A percentile compares a stretch with the other conserved stretches of the same genome.
phyloP scores from a whole-genome alignment of 2,113 vertebrate genomes.

The Channa argus region DNA sequence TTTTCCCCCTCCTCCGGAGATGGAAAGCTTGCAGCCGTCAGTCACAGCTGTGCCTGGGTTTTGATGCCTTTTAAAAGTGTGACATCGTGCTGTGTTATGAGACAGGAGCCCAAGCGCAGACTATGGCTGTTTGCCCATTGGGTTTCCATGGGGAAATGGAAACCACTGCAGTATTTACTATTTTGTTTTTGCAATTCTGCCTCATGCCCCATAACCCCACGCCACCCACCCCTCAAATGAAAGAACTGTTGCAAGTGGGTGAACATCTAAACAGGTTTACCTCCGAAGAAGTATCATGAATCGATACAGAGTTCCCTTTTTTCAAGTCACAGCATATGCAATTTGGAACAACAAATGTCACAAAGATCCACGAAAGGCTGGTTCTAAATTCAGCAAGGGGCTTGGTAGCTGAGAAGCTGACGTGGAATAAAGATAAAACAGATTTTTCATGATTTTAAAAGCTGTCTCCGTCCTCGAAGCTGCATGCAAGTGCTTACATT shows the following conservation, averaged over 20 bases:
- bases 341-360: constrained; percentile 42
- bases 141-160: constrained; percentile 63
- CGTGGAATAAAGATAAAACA: constrained; percentile 10
- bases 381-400: constrained; percentile 5
- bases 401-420: constrained; percentile 12
- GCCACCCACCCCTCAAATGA: constrained; percentile 1
- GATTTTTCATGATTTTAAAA: constrained; percentile 30
- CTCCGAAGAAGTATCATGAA: constrained; percentile 54
- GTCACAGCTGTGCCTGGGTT: constrained; percentile 56
- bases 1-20: constrained; percentile 15
- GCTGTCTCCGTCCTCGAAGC: constrained; percentile 9
- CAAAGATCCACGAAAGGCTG: constrained; percentile 1
- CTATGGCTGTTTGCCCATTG: constrained; percentile 45
- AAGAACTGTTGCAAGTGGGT: constrained; percentile 33
- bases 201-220: constrained; percentile 47
- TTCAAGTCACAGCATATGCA: constrained; percentile 35
- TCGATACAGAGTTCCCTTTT: constrained; percentile 61
- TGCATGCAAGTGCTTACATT: neutral
- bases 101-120: constrained; percentile 45
- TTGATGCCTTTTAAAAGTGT: constrained; percentile 75
- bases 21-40: constrained; percentile 72
- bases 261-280: constrained; percentile 35
- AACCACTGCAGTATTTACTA: constrained; percentile 53
- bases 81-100: constrained; percentile 62
- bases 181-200: constrained; percentile 48